Percentiles rank a stretch among this genome's conserved stretches.
Evolutionary conservation across 2,888 invertebrate species (phyloP).

Genomic region (Drosophila villosipedis): DNA sequence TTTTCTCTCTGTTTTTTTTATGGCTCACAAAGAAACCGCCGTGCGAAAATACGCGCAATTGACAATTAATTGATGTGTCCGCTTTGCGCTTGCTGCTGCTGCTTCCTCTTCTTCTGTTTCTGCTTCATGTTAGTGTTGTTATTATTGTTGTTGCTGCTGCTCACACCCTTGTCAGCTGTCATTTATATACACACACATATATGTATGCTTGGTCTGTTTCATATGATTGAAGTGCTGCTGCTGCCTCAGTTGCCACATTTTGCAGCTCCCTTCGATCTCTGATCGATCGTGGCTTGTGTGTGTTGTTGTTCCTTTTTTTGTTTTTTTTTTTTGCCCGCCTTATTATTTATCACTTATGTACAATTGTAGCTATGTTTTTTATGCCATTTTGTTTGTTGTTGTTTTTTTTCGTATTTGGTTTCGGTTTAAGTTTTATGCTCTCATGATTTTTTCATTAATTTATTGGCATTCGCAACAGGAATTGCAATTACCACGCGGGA

Average conservation of each 20-base stretch:
- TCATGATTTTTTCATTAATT: slow-evolving; percentile 75
- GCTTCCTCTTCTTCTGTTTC: background rate
- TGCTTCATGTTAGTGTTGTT: slow-evolving; percentile 12
- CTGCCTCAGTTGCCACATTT: slow-evolving; percentile 39
- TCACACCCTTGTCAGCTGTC: slow-evolving; percentile 81
- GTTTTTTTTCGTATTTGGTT: slow-evolving; percentile 43
- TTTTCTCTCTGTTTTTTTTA: slow-evolving; percentile 24
- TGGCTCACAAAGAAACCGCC: slow-evolving; percentile 73
- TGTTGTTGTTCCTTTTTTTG: background rate
- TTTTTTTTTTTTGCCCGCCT: slow-evolving; percentile 53
- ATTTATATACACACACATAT: slow-evolving; percentile 48
- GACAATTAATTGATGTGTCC: slow-evolving; percentile 82
- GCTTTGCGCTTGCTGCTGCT: slow-evolving; percentile 58
- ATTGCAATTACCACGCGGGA: slow-evolving; percentile 50
- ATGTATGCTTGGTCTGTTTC: slow-evolving; percentile 37
- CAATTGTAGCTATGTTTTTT: slow-evolving; percentile 55
- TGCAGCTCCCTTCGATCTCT: slow-evolving; percentile 46
- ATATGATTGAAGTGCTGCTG: slow-evolving; percentile 69
- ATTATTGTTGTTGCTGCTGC: slow-evolving; percentile 45
- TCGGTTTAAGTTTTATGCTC: slow-evolving; percentile 68
- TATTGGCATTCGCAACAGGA: slow-evolving; percentile 54
- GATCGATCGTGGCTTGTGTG: slow-evolving; percentile 46
- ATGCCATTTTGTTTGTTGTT: slow-evolving; percentile 23
- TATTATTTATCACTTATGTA: slow-evolving; percentile 76
- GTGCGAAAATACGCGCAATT: slow-evolving; percentile 81